Percentiles rank a stretch among this genome's conserved stretches.
Conservation (phyloP, 2,888 invertebrate species). For the Amitus sp. region DNA sequence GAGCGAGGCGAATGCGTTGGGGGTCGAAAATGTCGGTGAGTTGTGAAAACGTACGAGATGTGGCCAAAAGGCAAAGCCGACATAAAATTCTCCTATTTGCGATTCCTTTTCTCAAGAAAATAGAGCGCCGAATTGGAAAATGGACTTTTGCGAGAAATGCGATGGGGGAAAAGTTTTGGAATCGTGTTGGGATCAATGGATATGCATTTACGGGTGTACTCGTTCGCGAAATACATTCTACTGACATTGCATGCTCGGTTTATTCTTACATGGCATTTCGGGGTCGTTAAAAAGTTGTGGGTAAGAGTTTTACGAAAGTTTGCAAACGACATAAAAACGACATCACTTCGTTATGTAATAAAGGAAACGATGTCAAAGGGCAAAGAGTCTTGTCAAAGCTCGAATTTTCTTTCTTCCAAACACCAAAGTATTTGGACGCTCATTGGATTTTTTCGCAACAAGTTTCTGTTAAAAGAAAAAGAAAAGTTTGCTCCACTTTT, state of each 20-base stretch:
- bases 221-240: conserved; percentile 20
- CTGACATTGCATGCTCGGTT: neutral
- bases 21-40: conserved; percentile 87
- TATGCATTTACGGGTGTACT: conserved; percentile 15
- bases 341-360: conserved; percentile 34
- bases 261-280: conserved; percentile 3
- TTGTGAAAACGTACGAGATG: conserved; percentile 17
- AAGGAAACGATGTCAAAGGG: conserved; percentile 36
- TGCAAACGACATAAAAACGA: conserved; percentile 14
- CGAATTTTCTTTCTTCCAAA: conserved; percentile 46
- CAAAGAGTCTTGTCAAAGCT: conserved; percentile 46
- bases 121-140: conserved; percentile 77
- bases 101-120: too few species aligned
- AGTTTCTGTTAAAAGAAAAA: conserved; percentile 43
- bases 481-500: conserved; percentile 9
- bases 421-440: conserved; percentile 25
- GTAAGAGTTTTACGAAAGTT: conserved; percentile 24
- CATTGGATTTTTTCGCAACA: conserved; percentile 53
- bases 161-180: neutral
- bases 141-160: neutral
- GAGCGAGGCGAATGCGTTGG: conserved; percentile 91
- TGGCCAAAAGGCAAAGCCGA: neutral
- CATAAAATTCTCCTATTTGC: too few species aligned
- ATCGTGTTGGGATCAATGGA: neutral
- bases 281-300: conserved; percentile 34